phyloP scores from a whole-genome alignment of 2,797 vertebrate species.

The Eulemur coronatus region DNA sequence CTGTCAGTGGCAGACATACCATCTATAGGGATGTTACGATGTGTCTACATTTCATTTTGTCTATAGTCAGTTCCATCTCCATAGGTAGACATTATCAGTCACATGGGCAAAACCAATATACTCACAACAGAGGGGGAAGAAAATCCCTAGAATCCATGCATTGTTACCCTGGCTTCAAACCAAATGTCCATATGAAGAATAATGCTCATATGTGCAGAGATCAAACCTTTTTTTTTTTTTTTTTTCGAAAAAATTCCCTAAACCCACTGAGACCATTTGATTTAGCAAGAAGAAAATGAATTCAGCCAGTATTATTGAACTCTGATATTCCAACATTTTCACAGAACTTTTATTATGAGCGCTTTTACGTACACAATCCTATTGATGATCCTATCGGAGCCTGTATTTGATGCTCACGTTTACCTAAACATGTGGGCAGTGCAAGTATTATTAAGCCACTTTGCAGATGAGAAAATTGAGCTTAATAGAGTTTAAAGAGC shows the following conservation, averaged over 20 bases:
- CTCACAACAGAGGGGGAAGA: neutral
- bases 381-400: neutral
- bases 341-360: neutral
- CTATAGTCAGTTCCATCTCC: neutral
- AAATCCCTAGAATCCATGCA: neutral
- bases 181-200: neutral
- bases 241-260: slow-evolving; percentile 26
- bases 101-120: neutral
- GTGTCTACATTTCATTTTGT: neutral
- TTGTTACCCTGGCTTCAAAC: neutral
- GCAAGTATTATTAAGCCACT: slow-evolving; percentile 49
- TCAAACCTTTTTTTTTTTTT: neutral
- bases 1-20: neutral
- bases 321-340: neutral
- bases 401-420: slow-evolving; percentile 42
- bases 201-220: neutral
- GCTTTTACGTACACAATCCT: neutral
- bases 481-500: slow-evolving; percentile 48
- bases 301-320: neutral
- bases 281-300: slow-evolving; percentile 42
- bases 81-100: neutral
- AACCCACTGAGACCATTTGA: neutral
- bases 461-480: slow-evolving; percentile 64
- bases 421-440: slow-evolving; percentile 12
- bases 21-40: neutral